Evolutionary conservation across 2,113 vertebrate species (phyloP).

Genomic region (Embiotoca jacksoni): DNA sequence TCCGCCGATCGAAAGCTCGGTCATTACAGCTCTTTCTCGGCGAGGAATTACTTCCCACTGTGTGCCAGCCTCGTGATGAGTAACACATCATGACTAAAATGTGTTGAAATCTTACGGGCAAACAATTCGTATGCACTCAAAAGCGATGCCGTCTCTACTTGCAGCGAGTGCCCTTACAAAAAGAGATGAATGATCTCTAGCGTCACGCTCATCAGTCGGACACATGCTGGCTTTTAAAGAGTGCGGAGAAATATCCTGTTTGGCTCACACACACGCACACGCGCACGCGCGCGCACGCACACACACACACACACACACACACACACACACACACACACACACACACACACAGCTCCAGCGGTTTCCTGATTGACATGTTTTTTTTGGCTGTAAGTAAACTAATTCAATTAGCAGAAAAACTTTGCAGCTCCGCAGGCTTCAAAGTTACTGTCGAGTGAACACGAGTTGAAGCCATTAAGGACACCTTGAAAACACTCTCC

Average conservation of each 20-base stretch:
- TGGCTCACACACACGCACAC: neutral
- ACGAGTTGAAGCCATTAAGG: conserved; percentile 52
- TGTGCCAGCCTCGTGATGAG: neutral
- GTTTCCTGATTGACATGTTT: conserved; percentile 36
- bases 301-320: too few species aligned
- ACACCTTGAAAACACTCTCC: conserved; percentile 66
- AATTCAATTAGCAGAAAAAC: conserved; percentile 49
- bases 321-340: too few species aligned
- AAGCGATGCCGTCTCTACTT: neutral
- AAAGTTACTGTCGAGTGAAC: conserved; percentile 34
- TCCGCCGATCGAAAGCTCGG: conserved; percentile 12
- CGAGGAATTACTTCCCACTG: conserved; percentile 26
- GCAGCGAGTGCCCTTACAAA: neutral
- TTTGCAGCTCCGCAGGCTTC: conserved; percentile 11
- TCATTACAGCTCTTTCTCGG: conserved; percentile 35
- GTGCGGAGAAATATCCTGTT: neutral
- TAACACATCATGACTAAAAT: neutral
- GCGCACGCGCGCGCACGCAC: neutral
- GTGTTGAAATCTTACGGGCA: conserved; percentile 3
- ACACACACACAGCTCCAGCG: neutral
- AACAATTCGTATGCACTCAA: neutral
- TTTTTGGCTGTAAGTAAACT: conserved; percentile 34
- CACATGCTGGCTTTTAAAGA: conserved; percentile 33
- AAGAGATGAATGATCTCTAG: conserved; percentile 46
- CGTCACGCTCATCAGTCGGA: conserved; percentile 15